Base-by-base conservation (phyloP, 2,113 vertebrate genomes). In the Platanista minor region DNA sequence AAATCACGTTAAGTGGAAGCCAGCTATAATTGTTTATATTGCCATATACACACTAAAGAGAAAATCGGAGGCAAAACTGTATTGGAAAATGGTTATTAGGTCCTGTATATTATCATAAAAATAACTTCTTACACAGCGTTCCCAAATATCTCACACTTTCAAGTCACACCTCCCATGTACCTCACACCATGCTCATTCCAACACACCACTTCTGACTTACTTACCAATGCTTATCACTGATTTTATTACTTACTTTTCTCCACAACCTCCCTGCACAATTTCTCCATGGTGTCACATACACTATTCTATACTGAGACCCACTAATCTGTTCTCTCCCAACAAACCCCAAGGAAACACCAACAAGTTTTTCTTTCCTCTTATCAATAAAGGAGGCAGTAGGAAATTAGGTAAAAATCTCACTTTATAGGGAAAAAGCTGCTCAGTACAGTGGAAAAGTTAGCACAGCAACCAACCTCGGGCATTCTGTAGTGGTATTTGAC, bases 111-210 rank as follows among this genome's bases (percentile, higher is more conserved):
- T 59, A 92, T 81, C 87, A 97, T 33, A 90, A 94, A 92, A 93
- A 88, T 72, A 43, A 43, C 46, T 72, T 82, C 64, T 87, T 72
- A 90, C 13, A 14, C 41, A 66, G 29, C 1, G 41, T 90, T 94
- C 90, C 94, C 75, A 97, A 94, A 49, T 67, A 91, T 49, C 31
- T 96, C 78, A 96, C n/a, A 91, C 87, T 95, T 96, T 94, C 61
- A 91, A 43, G 85, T 86, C 62, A 29, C 3, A 86, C 43, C 67
- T 95, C 86, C 69, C 69, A 91, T 36, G 12, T 6, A 94, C 49
- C 67, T 67, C 86, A 77, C 10, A n/a, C 67, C 31, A 39, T 39
- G 49, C 66, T 94, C 74, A 64, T 87, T 91, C 59, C 57, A 74
- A 25, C 72, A 71, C 5, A 81, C 17, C 39, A 61, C 69, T 67